phyloP scores from a whole-genome alignment of 2,888 invertebrate genomes.

The Pollenia angustigena region DNA sequence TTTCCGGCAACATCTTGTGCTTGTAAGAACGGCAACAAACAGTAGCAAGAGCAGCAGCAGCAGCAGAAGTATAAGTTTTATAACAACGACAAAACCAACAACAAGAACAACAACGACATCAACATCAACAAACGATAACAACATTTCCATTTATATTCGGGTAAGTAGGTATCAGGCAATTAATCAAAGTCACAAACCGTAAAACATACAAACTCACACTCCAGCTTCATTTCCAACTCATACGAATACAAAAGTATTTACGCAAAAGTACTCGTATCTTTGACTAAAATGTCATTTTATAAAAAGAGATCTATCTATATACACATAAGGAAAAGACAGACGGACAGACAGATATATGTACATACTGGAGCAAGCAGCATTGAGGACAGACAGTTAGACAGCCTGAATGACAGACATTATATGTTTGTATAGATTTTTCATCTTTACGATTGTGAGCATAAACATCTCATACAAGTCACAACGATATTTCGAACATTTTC shows the following conservation, averaged over 20 bases:
- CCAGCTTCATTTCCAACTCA: background rate
- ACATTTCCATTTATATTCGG: constrained; percentile 69
- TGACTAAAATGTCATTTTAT: constrained; percentile 57
- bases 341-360: constrained; percentile 9
- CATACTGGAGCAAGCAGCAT: constrained; percentile 21
- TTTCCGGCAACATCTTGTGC: constrained; percentile 55
- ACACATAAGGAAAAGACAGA: constrained; percentile 11
- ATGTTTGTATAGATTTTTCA: constrained; percentile 53
- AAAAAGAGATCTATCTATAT: constrained; percentile 51
- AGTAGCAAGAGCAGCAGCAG: constrained; percentile 2
- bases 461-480: constrained; percentile 37
- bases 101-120: constrained; percentile 26
- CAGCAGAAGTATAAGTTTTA: constrained; percentile 36
- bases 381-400: constrained; percentile 51
- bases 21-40: constrained; percentile 8
- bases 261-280: constrained; percentile 25
- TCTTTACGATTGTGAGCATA: constrained; percentile 22
- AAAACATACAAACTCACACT: constrained; percentile 64
- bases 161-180: constrained; percentile 72
- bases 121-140: constrained; percentile 53
- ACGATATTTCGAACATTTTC: constrained; percentile 42
- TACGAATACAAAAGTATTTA: background rate
- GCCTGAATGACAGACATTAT: constrained; percentile 58
- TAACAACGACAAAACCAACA: constrained; percentile 41
- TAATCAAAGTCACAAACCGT: constrained; percentile 73